These are phyloP conservation scores for Pituophis catenifer DNA, from an alignment of 2,113 vertebrate genomes.

Conservation along the genomic window DNA sequence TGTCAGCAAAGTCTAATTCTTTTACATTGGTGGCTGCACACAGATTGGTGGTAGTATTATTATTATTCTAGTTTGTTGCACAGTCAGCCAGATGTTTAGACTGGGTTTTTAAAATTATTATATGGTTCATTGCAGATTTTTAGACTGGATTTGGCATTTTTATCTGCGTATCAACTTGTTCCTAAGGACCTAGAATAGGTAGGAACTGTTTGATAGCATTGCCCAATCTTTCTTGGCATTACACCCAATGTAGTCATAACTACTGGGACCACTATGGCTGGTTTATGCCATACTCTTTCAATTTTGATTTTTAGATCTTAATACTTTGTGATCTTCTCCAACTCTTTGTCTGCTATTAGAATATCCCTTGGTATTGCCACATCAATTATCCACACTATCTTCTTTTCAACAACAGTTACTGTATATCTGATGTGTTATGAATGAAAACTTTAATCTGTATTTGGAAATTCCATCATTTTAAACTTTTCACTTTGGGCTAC, in stretches of 20 bases:
- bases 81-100: background rate
- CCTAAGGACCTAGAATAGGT: background rate
- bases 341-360: background rate
- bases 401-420: background rate
- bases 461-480: background rate
- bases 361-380: background rate
- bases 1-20: background rate
- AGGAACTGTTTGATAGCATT: background rate
- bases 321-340: background rate
- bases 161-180: background rate
- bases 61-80: background rate
- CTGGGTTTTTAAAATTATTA: background rate
- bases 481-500: background rate
- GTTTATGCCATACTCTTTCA: background rate
- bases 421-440: background rate
- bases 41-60: background rate
- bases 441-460: background rate
- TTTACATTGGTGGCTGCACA: background rate
- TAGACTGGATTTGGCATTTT: background rate
- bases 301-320: background rate
- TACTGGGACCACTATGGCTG: background rate
- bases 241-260: background rate
- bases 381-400: background rate
- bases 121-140: background rate
- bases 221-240: background rate